Percentiles rank a stretch among this genome's conserved stretches.
phyloP scores from a whole-genome alignment of 2,797 vertebrate species.

The Takifugu ocellatus region DNA sequence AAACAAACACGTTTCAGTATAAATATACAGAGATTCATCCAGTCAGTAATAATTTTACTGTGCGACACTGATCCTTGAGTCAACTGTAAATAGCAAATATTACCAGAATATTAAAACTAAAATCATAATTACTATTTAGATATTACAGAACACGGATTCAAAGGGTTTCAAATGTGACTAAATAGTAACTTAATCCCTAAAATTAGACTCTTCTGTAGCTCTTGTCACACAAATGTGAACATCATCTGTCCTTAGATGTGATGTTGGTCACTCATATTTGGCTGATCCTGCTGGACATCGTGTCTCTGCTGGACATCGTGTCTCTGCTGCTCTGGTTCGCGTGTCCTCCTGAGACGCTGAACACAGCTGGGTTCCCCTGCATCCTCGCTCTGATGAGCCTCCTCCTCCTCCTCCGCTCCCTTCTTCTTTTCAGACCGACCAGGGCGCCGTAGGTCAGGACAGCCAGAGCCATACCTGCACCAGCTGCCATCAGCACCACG shows the following conservation, averaged over 20 bases:
- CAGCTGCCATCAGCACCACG: conserved; percentile 76
- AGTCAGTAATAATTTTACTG: too few relatives aligned
- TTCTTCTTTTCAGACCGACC: conserved; percentile 45
- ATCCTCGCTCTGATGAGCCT: conserved; percentile 38
- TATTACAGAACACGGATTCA: not conserved
- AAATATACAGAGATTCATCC: not conserved
- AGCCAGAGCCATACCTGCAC: conserved; percentile 72
- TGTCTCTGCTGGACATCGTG: conserved; percentile 70
- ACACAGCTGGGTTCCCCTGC: conserved; percentile 62
- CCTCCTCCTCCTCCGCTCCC: conserved; percentile 50
- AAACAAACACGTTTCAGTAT: not conserved
- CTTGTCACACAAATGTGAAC: not conserved
- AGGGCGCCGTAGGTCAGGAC: conserved; percentile 53
- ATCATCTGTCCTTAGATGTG: not conserved
- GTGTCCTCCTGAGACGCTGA: conserved; percentile 80
- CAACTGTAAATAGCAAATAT: too few relatives aligned
- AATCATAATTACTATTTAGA: too few relatives aligned
- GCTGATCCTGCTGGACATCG: conserved; percentile 80
- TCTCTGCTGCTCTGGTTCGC: conserved; percentile 69
- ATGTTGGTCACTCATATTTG: conserved; percentile 74
- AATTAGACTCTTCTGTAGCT: not conserved
- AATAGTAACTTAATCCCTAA: not conserved
- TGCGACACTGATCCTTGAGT: too few relatives aligned
- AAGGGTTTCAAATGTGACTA: not conserved
- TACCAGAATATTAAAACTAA: too few relatives aligned